Conservation (phyloP, 2,797 vertebrate species). For the Acanthornis magna region DNA sequence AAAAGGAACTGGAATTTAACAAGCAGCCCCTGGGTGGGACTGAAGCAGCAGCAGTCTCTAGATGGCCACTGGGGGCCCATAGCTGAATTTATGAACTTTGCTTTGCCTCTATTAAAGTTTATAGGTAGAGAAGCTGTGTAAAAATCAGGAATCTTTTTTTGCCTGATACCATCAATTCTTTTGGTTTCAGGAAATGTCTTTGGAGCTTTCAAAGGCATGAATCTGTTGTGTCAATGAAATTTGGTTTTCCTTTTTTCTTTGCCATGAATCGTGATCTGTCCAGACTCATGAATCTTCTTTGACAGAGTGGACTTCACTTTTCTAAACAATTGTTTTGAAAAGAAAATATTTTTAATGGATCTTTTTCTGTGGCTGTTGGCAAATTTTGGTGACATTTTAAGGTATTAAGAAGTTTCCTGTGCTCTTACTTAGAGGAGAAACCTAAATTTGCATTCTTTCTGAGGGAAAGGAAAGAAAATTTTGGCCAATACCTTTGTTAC, state of each 20-base stretch:
- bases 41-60: background rate
- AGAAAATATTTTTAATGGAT: background rate
- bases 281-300: background rate
- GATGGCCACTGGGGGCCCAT: background rate
- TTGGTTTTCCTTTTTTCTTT: background rate
- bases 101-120: background rate
- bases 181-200: background rate
- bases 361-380: background rate
- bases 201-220: background rate
- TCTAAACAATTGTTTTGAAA: background rate
- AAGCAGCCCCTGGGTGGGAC: background rate
- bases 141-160: background rate
- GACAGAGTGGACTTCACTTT: background rate
- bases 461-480: background rate
- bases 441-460: background rate
- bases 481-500: background rate
- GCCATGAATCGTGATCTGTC: background rate
- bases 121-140: background rate
- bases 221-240: background rate
- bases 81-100: background rate
- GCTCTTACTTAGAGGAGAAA: background rate
- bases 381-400: background rate
- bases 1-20: background rate
- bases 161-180: background rate
- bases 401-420: background rate